Conservation (phyloP, 2,797 vertebrate species). For the Todus mexicanus region DNA sequence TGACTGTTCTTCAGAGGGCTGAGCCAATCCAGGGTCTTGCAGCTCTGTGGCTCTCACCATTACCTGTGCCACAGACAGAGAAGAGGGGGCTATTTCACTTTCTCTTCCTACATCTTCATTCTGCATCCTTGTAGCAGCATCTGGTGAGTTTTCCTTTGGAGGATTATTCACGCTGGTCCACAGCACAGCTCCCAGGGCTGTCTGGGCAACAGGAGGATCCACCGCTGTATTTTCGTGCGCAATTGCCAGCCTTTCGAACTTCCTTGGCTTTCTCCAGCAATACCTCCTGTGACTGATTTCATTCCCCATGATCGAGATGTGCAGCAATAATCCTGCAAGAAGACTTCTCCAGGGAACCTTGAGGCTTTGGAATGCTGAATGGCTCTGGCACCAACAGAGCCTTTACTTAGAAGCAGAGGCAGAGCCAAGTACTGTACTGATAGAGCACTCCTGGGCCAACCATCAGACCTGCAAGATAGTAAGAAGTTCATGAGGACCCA, state of each 20-base stretch:
- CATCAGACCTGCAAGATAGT: neutral
- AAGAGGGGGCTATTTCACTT: fast-evolving
- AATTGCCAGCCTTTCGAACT: neutral
- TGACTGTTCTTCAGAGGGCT: neutral
- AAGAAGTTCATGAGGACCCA: neutral
- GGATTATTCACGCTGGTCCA: neutral
- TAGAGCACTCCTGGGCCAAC: neutral
- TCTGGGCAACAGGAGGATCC: neutral
- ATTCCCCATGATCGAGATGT: neutral
- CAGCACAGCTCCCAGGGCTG: neutral
- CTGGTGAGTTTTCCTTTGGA: neutral
- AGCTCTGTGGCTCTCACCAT: neutral
- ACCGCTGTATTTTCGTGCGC: fast-evolving
- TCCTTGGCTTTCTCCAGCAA: neutral
- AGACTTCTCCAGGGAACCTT: neutral
- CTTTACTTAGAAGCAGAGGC: neutral
- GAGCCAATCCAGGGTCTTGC: neutral
- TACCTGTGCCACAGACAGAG: fast-evolving
- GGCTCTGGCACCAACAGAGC: neutral
- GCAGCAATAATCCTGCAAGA: neutral
- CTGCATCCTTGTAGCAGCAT: neutral
- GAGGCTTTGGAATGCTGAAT: neutral
- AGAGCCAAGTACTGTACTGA: neutral
- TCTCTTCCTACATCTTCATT: fast-evolving
- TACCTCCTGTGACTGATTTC: neutral